A percentile compares a stretch with the other conserved stretches of the same genome.
Evolutionary conservation across 1,140 invertebrate species (phyloP).

Genomic region (Drosophila ironensis): DNA sequence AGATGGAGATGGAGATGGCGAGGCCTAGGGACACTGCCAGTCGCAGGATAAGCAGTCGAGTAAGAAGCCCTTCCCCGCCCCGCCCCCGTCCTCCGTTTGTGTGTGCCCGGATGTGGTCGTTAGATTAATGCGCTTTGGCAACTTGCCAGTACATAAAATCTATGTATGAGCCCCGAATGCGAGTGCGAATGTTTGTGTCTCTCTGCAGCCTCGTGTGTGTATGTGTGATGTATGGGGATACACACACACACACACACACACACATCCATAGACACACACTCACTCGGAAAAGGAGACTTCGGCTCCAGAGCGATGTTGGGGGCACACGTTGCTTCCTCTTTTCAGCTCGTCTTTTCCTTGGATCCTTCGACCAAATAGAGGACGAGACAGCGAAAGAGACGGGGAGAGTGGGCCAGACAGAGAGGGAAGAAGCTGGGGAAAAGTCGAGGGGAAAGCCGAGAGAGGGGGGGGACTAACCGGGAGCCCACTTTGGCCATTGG

Average conservation of each 20-base stretch:
- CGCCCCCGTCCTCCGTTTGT: conserved; percentile 14
- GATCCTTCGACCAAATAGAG: conserved; percentile 33
- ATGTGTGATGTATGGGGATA: conserved; percentile 5
- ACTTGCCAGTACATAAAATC: conserved; percentile 77
- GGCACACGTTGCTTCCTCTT: conserved; percentile 34
- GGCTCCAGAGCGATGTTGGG: conserved; percentile 13
- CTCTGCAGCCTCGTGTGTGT: conserved; percentile 5
- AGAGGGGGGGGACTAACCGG: neutral
- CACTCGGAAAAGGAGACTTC: conserved; percentile 10
- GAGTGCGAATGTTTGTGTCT: conserved; percentile 16
- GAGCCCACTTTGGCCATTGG: conserved; percentile 26
- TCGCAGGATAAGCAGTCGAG: conserved; percentile 42
- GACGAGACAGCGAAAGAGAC: conserved; percentile 16
- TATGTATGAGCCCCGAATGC: conserved; percentile 57
- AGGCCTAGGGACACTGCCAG: conserved; percentile 35
- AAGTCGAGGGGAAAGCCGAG: conserved; percentile 1
- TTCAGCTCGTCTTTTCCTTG: conserved; percentile 2
- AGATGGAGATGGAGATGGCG: too few relatives aligned
- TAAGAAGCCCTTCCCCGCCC: conserved; percentile 27
- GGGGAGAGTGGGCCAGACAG: neutral
- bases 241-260: conserved; percentile 5
- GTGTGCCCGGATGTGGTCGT: conserved; percentile 75
- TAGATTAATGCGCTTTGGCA: conserved; percentile 79
- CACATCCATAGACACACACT: conserved; percentile 3
- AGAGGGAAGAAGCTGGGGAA: neutral